Evolutionary conservation across 2,113 vertebrate species (phyloP).

Genomic region (Isurus oxyrinchus): DNA sequence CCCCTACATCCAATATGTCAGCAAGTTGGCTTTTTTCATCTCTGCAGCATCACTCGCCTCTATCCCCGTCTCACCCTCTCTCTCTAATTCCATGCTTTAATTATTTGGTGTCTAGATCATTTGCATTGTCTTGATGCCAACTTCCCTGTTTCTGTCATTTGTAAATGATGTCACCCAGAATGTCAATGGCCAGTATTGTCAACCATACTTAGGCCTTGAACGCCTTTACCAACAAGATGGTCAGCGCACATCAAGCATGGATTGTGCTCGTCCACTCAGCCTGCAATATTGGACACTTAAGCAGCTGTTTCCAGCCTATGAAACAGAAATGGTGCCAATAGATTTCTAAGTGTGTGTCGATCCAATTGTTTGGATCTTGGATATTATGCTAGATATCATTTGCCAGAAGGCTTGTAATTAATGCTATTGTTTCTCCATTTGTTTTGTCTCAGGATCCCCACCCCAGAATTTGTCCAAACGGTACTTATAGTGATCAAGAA

Average conservation of each 20-base stretch:
- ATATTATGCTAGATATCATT: neutral
- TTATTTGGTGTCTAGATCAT: neutral
- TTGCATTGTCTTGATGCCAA: neutral
- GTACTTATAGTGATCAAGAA: conserved; percentile 62
- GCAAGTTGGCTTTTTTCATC: neutral
- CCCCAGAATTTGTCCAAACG: conserved; percentile 70
- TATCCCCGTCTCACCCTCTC: neutral
- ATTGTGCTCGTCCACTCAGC: neutral
- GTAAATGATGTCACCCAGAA: neutral
- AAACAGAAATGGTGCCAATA: neutral
- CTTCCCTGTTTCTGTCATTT: neutral
- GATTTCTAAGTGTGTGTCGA: neutral
- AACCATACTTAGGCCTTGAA: neutral
- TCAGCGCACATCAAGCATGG: neutral
- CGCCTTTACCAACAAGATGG: neutral
- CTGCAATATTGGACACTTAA: neutral
- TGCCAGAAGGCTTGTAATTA: neutral
- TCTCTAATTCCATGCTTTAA: neutral
- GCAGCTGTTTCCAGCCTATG: neutral
- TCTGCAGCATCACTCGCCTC: neutral
- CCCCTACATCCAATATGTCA: neutral
- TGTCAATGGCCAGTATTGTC: neutral
- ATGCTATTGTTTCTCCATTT: neutral
- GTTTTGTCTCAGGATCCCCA: conserved; percentile 57
- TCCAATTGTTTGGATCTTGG: neutral